Evolutionary conservation across 2,113 vertebrate genomes (phyloP), one percentile per base, ranked within the genome.

Genomic region (Pseudois nayaur): DNA sequence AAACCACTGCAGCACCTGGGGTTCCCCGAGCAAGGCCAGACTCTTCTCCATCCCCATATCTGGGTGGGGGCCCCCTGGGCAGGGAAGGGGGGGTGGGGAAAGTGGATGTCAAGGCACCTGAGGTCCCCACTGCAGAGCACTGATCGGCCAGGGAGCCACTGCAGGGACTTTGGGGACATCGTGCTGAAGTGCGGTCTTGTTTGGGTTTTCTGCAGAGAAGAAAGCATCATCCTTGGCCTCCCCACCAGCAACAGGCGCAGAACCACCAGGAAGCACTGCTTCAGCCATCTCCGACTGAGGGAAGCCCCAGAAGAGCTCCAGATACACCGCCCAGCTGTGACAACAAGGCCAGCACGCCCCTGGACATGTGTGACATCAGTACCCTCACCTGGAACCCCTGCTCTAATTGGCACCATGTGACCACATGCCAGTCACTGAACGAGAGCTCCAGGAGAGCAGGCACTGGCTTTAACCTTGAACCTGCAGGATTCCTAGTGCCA

Each of bases 341-440:
- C 40, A 8, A 36, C 3, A 3, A 54, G 29, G 33, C 36, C 31
- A 74, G 25, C 9, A 76, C 1, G 16, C 10, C 14, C 0, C 1
- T 3, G 76, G 55, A 36, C 5, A 1, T 4, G 1, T 7, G 81
- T 27, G n/a, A 21, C 52, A 25, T 33, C 55, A 23, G 27, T 6
- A 2, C 6, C 36, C 11, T 79, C 17, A 36, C 10, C 14, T 8
- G 0, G 8, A 76, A 12, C 2, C 16, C 8, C 31, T 25, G 36
- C 21, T 90, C 36, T 87, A 50, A 60, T 3, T 79, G 21, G 8
- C n/a, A 50, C 45, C 31, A n/a, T 25, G 21, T 1, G 0, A 21
- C 45, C 74, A 84, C 76, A 57, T 1, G 5, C 2, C 1, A 25
- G 5, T 60, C 62, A 45, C 15, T 33, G 21, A 78, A 36, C 40